A percentile compares a stretch with the other conserved stretches of the same genome.
Conservation (phyloP, 1,140 invertebrate species). For the Drosophila nikananu region DNA sequence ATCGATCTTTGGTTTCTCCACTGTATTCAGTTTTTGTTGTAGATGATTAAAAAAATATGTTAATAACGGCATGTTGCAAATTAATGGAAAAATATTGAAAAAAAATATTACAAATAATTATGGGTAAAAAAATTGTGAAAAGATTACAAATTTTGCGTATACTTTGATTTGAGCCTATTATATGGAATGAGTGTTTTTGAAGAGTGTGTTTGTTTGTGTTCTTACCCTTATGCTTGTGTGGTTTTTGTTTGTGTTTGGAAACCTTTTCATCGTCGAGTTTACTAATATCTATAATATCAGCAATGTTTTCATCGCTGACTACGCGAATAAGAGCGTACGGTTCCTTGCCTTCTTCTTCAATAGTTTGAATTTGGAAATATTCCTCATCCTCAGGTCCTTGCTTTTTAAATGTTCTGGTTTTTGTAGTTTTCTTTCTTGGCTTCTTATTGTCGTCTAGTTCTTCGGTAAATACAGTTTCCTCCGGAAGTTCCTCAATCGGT, state of each 20-base stretch:
- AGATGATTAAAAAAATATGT: constrained; percentile 62
- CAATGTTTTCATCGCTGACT: constrained; percentile 80
- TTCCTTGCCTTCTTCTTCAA: constrained; percentile 85
- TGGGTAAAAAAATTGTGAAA: constrained; percentile 6
- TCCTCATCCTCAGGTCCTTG: constrained; percentile 73
- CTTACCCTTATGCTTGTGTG: constrained; percentile 83
- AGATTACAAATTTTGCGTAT: constrained; percentile 51
- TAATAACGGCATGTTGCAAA: constrained; percentile 36
- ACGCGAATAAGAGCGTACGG: constrained; percentile 79
- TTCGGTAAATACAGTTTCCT: constrained; percentile 85
- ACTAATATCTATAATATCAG: constrained; percentile 84
- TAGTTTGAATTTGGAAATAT: constrained; percentile 84
- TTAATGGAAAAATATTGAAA: not conserved
- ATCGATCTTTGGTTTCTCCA: constrained; percentile 70
- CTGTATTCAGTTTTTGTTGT: constrained; percentile 50
- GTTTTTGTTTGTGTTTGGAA: constrained; percentile 76
- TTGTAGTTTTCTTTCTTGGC: constrained; percentile 80
- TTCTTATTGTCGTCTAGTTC: constrained; percentile 78
- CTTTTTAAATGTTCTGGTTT: constrained; percentile 83
- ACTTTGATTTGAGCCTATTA: constrained; percentile 48
- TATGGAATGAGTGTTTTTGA: constrained; percentile 52
- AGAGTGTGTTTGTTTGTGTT: constrained; percentile 72
- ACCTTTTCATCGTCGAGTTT: constrained; percentile 78
- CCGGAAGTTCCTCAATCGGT: constrained; percentile 76
- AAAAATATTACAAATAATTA: constrained; percentile 8